Evolutionary conservation across 2,888 invertebrate species (phyloP), one percentile per base, ranked within the genome.

Genomic region (Polymixis lichenea): DNA sequence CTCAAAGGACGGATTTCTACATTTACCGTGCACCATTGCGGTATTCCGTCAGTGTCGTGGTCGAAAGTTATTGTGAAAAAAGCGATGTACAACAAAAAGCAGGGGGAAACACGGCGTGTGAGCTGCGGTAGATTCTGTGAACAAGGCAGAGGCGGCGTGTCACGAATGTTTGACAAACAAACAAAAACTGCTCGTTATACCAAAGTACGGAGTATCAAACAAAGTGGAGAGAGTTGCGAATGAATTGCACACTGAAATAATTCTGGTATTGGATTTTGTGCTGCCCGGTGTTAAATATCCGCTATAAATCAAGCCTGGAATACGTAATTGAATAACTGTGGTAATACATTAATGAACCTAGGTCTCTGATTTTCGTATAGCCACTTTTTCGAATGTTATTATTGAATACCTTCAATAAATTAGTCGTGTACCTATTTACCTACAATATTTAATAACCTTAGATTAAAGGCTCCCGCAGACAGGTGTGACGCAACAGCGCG

Each of bases 101-200:
- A 66, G 17, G 3, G 46, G 25, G 22, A 4, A 62, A 15, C 43
- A 49, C 62, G 7, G 43, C 19, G 55, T 60, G 43, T 78, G 61
- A 72, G n/a, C 32, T 43, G 58, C 7, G 32, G 72, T 72, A 61
- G 64, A 28, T 68, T 71, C 60, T 49, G 73, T 69, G 71, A 66
- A 71, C 62, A 75, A 64, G 75, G 65, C 67, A 67, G 55, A 65
- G 28, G 65, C 53, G 43, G 70, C 69, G 75, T 83, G 80, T 77
- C 80, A 82, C 79, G 80, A 86, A 86, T 90, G 87, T 90, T 91
- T 90, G 86, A 75, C 85, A 83, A 88, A 87, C 88, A 90, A 90
- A 90, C 87, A 85, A 85, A 81, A 80, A 84, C 81, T 73, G 77
- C 86, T 90, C 85, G 89, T 88, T 89, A 85, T 85, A 84, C 46